Evolutionary conservation across 2,113 vertebrate genomes (phyloP), one percentile per base, ranked within the genome.

Genomic region (Osmerus eperlanus): DNA sequence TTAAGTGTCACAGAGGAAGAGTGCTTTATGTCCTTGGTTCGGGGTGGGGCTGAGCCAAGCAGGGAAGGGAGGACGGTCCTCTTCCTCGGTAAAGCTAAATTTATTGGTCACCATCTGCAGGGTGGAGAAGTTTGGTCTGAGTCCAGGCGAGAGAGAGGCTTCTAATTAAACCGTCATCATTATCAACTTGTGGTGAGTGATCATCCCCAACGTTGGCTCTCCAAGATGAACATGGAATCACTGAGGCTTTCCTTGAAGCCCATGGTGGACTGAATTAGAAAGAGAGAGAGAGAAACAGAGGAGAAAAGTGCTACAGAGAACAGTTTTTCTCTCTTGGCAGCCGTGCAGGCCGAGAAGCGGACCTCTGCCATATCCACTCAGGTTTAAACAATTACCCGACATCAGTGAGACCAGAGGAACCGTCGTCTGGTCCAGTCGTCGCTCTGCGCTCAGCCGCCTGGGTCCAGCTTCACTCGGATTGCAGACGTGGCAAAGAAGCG

Each of bases 101-200:
- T 90, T 91, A 91, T 92, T 92, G 91, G 89, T 90, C 81, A 82
- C 89, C 91, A 93, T 91, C 90, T 92, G 91, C 87, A 91, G 90
- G 91, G 91, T 89, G 91, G 92, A 93, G 91, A 82, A 92, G 86
- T 84, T 88, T 91, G 90, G 87, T 78, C 83, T 81, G 78, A 69
- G 85, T 90, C 88, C 91, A 91, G 88, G 81, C 87, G 85, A 87
- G 84, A 89, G 89, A 91, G 89, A 91, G 89, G 87, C 89, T 93
- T 93, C 89, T 93, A 93, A 93, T 93, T 93, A 93, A 92, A 91
- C 85, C 86, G 89, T 88, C 91, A 92, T 92, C 91, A 92, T 92
- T 92, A 92, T 93, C 91, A 90, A 91, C 88, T 87, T 86, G 89
- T 75, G 90, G 92, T 89, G 84, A 81, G 86, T 68, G 85, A 91